phyloP scores from a whole-genome alignment of 2,888 invertebrate species.

The Lobophora halterata region DNA sequence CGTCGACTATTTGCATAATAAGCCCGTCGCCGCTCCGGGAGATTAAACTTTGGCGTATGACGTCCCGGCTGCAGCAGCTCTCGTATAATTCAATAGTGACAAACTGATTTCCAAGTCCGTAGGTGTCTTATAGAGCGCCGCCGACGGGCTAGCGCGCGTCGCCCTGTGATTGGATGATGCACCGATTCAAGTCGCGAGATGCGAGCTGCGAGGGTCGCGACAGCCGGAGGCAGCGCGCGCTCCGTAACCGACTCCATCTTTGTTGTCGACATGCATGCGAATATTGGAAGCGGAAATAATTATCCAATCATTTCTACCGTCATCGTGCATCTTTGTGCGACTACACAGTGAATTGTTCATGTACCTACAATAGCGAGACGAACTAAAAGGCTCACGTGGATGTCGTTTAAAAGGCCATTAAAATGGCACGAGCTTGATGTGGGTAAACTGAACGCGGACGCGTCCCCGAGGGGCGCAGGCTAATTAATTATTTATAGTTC shows the following conservation, averaged over 20 bases:
- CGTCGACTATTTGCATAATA: slow-evolving; percentile 74
- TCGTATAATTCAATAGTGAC: slow-evolving; percentile 78
- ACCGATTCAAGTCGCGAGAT: slow-evolving; percentile 51
- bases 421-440: slow-evolving; percentile 69
- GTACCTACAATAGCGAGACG: slow-evolving; percentile 49
- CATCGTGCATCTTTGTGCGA: slow-evolving; percentile 34
- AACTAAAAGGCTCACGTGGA: slow-evolving; percentile 45
- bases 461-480: slow-evolving; percentile 43
- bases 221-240: slow-evolving; percentile 49
- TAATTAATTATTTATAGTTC: slow-evolving; percentile 73
- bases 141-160: slow-evolving; percentile 33
- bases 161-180: slow-evolving; percentile 61
- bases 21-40: slow-evolving; percentile 70
- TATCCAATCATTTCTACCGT: slow-evolving; percentile 49
- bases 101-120: slow-evolving; percentile 71
- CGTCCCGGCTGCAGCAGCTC: slow-evolving; percentile 66
- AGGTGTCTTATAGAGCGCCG: slow-evolving; percentile 47
- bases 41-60: slow-evolving; percentile 77
- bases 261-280: slow-evolving; percentile 48
- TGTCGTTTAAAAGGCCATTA: slow-evolving; percentile 69
- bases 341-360: slow-evolving; percentile 51
- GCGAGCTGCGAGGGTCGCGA: slow-evolving; percentile 22
- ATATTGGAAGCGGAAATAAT: slow-evolving; percentile 58
- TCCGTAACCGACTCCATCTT: slow-evolving; percentile 50
- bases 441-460: slow-evolving; percentile 48